Evolutionary conservation across 2,888 invertebrate species (phyloP).

Genomic region (Orthosia incerta): DNA sequence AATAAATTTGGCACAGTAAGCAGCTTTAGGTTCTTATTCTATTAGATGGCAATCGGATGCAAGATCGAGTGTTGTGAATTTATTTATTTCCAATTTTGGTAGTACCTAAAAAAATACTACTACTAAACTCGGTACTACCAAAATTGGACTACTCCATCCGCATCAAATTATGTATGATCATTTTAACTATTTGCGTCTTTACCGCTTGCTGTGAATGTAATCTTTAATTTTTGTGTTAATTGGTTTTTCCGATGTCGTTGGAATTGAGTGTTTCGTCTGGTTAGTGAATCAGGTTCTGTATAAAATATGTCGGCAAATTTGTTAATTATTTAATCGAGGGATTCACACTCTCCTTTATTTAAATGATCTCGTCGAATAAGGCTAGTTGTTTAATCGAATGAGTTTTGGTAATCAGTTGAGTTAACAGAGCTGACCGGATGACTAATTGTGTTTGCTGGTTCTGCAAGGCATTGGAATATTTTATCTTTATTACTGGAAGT

Average conservation of each 20-base stretch:
- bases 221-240: constrained; percentile 61
- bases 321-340: constrained; percentile 9
- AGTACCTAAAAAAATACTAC: too few species aligned
- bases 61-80: constrained; percentile 31
- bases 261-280: constrained; percentile 27
- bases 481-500: not conserved
- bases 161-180: too few species aligned
- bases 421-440: too few species aligned
- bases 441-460: too few species aligned
- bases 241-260: constrained; percentile 22
- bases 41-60: constrained; percentile 25
- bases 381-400: too few species aligned
- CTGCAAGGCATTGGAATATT: not conserved
- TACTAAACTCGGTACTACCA: too few species aligned
- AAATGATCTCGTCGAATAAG: constrained; percentile 7
- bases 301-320: constrained; percentile 21
- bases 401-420: too few species aligned
- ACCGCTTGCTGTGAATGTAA: constrained; percentile 68
- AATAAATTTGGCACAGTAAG: not conserved
- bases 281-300: constrained; percentile 19
- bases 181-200: too few species aligned
- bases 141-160: constrained; percentile 19
- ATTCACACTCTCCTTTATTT: constrained; percentile 19
- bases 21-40: constrained; percentile 21
- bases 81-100: too few species aligned